phyloP scores from a whole-genome alignment of 2,888 invertebrate genomes.

The Junonia oenone region DNA sequence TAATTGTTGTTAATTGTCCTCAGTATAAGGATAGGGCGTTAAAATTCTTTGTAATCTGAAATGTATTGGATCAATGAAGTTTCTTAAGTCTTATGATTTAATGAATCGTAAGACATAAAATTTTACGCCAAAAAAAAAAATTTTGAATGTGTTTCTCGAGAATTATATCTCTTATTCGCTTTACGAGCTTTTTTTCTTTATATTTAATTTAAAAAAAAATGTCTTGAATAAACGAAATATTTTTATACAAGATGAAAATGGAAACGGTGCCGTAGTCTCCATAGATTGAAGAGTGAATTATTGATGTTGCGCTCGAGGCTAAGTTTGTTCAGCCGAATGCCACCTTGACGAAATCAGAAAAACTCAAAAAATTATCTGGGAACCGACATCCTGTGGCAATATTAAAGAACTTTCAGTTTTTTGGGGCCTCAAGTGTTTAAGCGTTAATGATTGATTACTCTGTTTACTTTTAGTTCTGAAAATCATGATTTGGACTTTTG shows the following conservation, averaged over 20 bases:
- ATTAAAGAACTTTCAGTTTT: constrained; percentile 56
- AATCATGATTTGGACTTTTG: neutral
- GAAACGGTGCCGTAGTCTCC: constrained; percentile 50
- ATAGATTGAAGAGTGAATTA: constrained; percentile 70
- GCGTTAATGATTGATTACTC: constrained; percentile 69
- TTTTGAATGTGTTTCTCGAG: no score
- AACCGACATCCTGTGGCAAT: constrained; percentile 63
- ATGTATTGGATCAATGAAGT: no score
- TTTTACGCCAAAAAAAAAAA: no score
- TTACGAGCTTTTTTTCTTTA: no score
- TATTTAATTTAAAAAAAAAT: no score
- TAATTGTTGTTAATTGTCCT: no score
- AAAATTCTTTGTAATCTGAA: no score
- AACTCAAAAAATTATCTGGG: constrained; percentile 49
- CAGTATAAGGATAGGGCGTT: no score
- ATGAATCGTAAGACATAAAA: no score
- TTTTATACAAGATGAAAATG: constrained; percentile 37
- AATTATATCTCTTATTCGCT: no score
- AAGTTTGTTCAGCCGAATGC: constrained; percentile 66
- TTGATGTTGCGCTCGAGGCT: constrained; percentile 64
- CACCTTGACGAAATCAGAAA: constrained; percentile 52
- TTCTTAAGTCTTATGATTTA: no score
- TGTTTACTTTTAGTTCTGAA: constrained; percentile 52
- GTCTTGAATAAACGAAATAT: no score
- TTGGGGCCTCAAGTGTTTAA: constrained; percentile 55